These are phyloP conservation scores for Ailurus styani DNA, from an alignment of 2,113 vertebrate genomes.

Conservation along the genomic window DNA sequence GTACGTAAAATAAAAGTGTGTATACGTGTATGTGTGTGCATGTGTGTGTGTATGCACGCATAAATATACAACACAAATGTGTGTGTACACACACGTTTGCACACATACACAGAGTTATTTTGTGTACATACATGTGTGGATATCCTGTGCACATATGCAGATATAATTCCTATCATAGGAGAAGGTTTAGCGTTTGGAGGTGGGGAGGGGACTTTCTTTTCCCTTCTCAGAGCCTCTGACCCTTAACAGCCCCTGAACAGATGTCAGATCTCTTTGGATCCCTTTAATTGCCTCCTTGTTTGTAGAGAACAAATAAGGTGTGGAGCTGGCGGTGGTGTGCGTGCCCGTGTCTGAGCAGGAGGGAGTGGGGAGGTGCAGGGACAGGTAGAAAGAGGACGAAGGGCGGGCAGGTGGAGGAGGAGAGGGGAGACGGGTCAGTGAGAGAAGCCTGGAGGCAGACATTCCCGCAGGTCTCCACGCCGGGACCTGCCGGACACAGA, in stretches of 20 bases:
- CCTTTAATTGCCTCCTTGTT: constrained; percentile 28
- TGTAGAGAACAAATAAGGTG: background rate
- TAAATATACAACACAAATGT: background rate
- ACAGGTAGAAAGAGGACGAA: accelerated
- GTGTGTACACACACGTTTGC: no score
- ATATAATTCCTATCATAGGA: background rate
- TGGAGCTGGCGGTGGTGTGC: background rate
- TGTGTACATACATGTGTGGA: accelerated
- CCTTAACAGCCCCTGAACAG: background rate
- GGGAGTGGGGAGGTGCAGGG: no score
- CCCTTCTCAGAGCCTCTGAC: background rate
- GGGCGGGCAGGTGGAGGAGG: accelerated
- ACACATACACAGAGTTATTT: no score
- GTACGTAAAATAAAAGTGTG: no score
- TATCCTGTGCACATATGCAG: accelerated
- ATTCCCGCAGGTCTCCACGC: accelerated
- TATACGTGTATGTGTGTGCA: no score
- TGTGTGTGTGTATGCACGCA: background rate
- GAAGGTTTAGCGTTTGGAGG: background rate
- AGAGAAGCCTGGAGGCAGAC: accelerated
- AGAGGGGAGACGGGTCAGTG: accelerated
- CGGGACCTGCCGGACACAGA: background rate
- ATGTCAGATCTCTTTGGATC: background rate
- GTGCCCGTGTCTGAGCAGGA: background rate
- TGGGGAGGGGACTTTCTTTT: background rate